Evolutionary conservation across 1,140 invertebrate genomes (phyloP).

Genomic region (Euglossa dilemma): DNA sequence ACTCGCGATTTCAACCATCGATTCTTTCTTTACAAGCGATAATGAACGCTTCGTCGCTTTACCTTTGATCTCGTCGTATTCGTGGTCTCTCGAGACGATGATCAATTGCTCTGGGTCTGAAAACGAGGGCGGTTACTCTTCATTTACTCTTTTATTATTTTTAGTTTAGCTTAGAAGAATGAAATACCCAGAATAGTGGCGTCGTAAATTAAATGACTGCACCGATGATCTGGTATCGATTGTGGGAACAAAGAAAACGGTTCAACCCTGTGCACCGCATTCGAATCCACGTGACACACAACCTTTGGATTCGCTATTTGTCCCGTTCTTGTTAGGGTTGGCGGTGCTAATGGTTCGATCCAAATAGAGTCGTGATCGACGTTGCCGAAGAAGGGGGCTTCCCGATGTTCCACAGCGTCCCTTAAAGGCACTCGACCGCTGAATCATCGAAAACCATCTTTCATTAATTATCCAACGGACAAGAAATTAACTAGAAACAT

Average conservation of each 20-base stretch:
- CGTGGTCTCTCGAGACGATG: slow-evolving; percentile 84
- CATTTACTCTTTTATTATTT: background rate
- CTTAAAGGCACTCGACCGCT: slow-evolving; percentile 80
- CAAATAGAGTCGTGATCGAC: slow-evolving; percentile 78
- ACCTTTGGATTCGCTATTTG: slow-evolving; percentile 75
- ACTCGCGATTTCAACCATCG: background rate
- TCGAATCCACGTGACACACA: slow-evolving; percentile 88
- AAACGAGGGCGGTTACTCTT: slow-evolving; percentile 43
- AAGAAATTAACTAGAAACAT: background rate
- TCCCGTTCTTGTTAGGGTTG: slow-evolving; percentile 71
- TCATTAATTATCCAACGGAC: background rate
- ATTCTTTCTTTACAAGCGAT: background rate
- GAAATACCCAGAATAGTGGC: slow-evolving; percentile 84
- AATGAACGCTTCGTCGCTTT: background rate
- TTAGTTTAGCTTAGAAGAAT: background rate
- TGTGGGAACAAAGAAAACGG: slow-evolving; percentile 86
- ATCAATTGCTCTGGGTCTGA: slow-evolving; percentile 86
- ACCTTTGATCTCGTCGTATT: slow-evolving; percentile 84
- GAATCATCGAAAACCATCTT: background rate
- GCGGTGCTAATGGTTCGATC: slow-evolving; percentile 78
- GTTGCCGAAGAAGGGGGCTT: slow-evolving; percentile 77
- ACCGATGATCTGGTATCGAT: slow-evolving; percentile 87
- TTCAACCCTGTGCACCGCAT: slow-evolving; percentile 86
- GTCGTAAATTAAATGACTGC: slow-evolving; percentile 92
- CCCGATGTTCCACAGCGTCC: slow-evolving; percentile 87